Base-by-base conservation (phyloP, 1,140 invertebrate species). In the Sarcophaga peregrina region DNA sequence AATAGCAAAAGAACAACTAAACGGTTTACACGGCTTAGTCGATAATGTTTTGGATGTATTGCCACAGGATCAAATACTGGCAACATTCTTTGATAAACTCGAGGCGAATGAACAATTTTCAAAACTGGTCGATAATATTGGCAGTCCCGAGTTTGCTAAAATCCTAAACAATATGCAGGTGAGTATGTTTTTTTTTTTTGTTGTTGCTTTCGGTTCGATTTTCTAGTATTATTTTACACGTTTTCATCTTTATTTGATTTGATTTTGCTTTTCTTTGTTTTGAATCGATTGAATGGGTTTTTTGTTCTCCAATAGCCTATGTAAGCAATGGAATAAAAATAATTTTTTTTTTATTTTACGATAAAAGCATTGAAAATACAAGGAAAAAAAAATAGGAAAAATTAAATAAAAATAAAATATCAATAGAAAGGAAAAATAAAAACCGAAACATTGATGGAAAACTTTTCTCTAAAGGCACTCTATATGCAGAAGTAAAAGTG, bases 31-130 rank as follows among this genome's bases (percentile, higher is more conserved):
- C 15, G 88, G 87, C 0, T 82, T 90, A 74, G 86, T 89, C 10
- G 87, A 90, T 76, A 86, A 86, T 74, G 84, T 90, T 25, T 84
- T 90, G 48, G 87, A 87, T 37, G 76, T 85, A 13, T 48, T 90
- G 85, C 88, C 89, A 37, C 86, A 86, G 84, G 88, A 90, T 84
- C 86, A 90, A 82, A 87, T 90, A 74, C 76, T 87, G 54, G 85
- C 86, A 62, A 86, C 85, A 8, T 90, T 90, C 81, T 89, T 90
- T 82, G 87, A 89, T 47, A 88, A 89, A 82, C 85, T 86, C 62
- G 87, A 90, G 75, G 83, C 85, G 83, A 86, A 87, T 84, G 85
- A 87, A 83, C 86, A 87, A 80, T 90, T 90, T 73, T 83, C 86
- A 46, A 85, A 84, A 54, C 83, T 90, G 2, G 85, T 89, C 52